Base-by-base conservation (phyloP, 1,140 invertebrate genomes). In the Anastrepha ludens region DNA sequence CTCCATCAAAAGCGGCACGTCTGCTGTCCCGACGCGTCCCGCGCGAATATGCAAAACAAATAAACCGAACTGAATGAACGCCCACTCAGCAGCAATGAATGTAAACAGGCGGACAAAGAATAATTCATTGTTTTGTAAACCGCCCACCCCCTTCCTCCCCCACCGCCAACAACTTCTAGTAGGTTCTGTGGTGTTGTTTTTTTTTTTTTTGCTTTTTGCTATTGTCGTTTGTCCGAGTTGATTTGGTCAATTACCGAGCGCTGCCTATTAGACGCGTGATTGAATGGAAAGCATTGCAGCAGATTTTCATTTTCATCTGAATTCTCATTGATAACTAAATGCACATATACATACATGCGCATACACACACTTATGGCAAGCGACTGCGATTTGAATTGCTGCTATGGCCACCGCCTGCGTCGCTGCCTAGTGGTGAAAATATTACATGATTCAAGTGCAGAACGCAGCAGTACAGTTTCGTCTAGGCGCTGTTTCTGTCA, bases 221-320 rank as follows among this genome's bases (percentile, higher is more conserved):
- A 9, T 4, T 67, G 39, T 67, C 65, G 39, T 67, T 67, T 67
- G 65, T 74, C 7, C 39, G 67, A 47, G 39, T 47, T 47, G 67
- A 47, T 47, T 67, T 74, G 67, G 41, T 74, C 41, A 47, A 44
- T 74, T 47, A 47, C 39, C 41, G 13, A 44, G 39, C 67, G 41
- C 41, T 67, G 29, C 9, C 67, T 55, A 55, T 8, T 55, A 55
- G 41, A 13, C 67, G 41, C 41, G 4, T 44, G 67, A 74, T 74
- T 74, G 41, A 44, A 44, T 74, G 67, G 41, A 47, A 11, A 74
- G 67, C 67, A 74, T 41, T n/a, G 67, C 67, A 74, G 67, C 67
- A 74, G 17, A 47, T 44, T 47, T 67, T 67, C 64, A 67, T 74
- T 74, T 67, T 67, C 65, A 67, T 41, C 20, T 74, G 7, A 47